Conservation (phyloP, 1,140 invertebrate species). For the Drosophila arizonae region DNA sequence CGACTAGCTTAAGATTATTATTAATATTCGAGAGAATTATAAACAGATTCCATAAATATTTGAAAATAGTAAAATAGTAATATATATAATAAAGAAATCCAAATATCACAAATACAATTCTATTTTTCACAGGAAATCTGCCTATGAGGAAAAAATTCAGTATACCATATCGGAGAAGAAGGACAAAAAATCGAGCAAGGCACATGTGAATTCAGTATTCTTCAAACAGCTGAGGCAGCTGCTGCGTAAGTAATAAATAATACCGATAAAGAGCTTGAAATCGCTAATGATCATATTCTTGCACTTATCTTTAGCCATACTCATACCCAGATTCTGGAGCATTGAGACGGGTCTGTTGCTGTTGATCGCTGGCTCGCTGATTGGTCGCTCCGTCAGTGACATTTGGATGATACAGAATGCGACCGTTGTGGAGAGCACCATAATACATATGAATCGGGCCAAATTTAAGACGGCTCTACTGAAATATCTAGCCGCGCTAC, state of each 20-base stretch:
- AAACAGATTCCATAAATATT: no score
- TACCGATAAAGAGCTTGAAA: not conserved
- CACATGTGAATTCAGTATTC: constrained; percentile 94
- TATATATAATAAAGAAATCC: no score
- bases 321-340: constrained; percentile 90
- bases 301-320: constrained; percentile 84
- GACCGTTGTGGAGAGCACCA: constrained; percentile 96
- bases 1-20: no score
- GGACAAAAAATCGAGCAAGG: constrained; percentile 87
- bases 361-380: constrained; percentile 91
- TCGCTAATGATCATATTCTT: not conserved
- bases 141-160: constrained; percentile 87
- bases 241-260: constrained; percentile 84
- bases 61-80: no score
- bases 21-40: no score
- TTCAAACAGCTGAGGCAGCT: constrained; percentile 90
- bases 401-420: constrained; percentile 98
- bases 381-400: constrained; percentile 96
- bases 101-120: no score
- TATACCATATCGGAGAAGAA: constrained; percentile 90
- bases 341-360: constrained; percentile 91
- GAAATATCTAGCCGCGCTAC: constrained; percentile 91
- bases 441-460: constrained; percentile 92
- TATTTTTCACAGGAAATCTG: constrained; percentile 58
- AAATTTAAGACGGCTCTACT: constrained; percentile 90